A percentile compares a stretch with the other conserved stretches of the same genome.
phyloP scores from a whole-genome alignment of 2,113 vertebrate genomes.

The Bubalus kerabau region DNA sequence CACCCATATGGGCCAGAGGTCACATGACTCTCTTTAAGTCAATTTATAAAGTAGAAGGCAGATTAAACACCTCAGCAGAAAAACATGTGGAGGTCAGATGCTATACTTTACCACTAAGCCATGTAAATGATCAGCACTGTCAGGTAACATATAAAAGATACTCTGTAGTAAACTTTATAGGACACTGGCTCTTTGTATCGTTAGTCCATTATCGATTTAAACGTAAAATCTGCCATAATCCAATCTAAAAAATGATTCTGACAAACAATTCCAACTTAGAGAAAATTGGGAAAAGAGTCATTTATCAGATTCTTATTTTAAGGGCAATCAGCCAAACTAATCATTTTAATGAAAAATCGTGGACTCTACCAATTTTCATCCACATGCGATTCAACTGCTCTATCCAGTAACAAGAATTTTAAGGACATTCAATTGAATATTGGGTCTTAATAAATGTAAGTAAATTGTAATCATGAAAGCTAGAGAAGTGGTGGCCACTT shows the following conservation, averaged over 20 bases:
- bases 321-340: neutral
- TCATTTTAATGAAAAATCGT: neutral
- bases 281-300: neutral
- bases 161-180: neutral
- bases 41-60: neutral
- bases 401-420: neutral
- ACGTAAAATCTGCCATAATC: neutral
- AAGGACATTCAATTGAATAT: neutral
- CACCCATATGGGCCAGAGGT: neutral
- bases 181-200: neutral
- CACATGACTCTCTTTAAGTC: neutral
- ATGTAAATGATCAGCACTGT: neutral
- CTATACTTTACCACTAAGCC: neutral
- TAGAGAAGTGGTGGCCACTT: neutral
- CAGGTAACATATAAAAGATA: neutral
- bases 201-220: neutral
- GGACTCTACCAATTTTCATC: neutral
- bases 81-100: neutral
- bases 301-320: neutral
- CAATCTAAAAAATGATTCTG: slow-evolving; percentile 9
- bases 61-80: neutral
- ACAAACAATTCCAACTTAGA: neutral
- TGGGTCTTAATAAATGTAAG: neutral
- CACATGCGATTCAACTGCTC: neutral
- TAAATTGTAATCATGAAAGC: neutral